Percentiles rank a stretch among this genome's conserved stretches.
phyloP scores from a whole-genome alignment of 2,797 vertebrate species.

The Balearica regulorum region DNA sequence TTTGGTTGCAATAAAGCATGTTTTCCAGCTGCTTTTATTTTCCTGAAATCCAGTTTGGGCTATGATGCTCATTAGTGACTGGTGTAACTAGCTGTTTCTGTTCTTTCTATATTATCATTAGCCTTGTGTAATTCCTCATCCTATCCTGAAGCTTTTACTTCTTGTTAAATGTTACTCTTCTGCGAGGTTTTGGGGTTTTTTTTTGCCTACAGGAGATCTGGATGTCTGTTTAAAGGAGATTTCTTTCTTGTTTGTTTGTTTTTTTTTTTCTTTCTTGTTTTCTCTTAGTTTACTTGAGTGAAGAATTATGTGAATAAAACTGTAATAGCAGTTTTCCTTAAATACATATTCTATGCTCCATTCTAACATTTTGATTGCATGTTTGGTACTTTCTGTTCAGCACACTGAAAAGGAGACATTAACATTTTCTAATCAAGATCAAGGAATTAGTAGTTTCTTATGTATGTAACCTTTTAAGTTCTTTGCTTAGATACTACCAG shows the following conservation, averaged over 20 bases:
- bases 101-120: not conserved
- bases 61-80: not conserved
- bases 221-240: constrained; percentile 7
- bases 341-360: not conserved
- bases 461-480: not conserved
- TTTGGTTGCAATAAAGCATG: not conserved
- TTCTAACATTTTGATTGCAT: not conserved
- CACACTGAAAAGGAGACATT: not conserved
- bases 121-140: not conserved
- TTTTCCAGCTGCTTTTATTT: not conserved
- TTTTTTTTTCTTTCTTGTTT: not conserved
- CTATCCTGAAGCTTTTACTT: not conserved
- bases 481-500: not conserved
- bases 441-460: not conserved
- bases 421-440: not conserved
- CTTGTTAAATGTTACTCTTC: not conserved
- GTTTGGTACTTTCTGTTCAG: not conserved
- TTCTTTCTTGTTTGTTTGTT: not conserved
- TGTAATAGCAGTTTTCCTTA: not conserved
- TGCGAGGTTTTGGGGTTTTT: not conserved
- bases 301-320: not conserved
- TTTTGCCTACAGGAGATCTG: not conserved
- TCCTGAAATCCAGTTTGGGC: not conserved
- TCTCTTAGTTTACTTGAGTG: not conserved
- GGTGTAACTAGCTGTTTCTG: not conserved